Evolutionary conservation across 2,888 invertebrate species (phyloP).

Genomic region (Bedellia somnulentella): DNA sequence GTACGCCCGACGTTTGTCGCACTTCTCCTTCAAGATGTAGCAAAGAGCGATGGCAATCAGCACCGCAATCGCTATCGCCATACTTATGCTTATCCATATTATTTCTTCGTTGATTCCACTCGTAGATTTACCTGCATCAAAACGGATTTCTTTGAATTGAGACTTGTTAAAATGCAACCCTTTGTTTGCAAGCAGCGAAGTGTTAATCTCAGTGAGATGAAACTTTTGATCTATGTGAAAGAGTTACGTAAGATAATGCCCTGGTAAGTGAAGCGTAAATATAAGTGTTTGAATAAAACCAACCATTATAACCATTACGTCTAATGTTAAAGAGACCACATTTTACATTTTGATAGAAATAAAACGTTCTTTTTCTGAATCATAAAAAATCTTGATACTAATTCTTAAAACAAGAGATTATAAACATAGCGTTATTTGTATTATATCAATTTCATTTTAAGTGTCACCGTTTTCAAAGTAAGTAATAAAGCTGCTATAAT

Average conservation of each 20-base stretch:
- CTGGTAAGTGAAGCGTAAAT: background rate
- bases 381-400: no score
- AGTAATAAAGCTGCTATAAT: no score
- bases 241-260: no score
- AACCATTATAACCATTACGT: background rate
- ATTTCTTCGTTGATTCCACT: conserved; percentile 87
- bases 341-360: no score
- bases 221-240: background rate
- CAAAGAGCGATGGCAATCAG: conserved; percentile 71
- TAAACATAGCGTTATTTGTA: no score
- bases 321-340: no score
- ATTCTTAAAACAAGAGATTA: no score
- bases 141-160: background rate
- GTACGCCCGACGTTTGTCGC: conserved; percentile 66
- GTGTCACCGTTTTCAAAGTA: no score
- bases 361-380: no score
- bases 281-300: background rate
- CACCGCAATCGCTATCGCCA: conserved; percentile 74
- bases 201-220: background rate
- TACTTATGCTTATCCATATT: conserved; percentile 86
- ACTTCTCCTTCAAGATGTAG: conserved; percentile 70
- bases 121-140: conserved; percentile 72
- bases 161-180: background rate
- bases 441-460: no score
- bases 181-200: background rate